Evolutionary conservation across 2,797 vertebrate genomes (phyloP).

Genomic region (Eulemur albifrons): DNA sequence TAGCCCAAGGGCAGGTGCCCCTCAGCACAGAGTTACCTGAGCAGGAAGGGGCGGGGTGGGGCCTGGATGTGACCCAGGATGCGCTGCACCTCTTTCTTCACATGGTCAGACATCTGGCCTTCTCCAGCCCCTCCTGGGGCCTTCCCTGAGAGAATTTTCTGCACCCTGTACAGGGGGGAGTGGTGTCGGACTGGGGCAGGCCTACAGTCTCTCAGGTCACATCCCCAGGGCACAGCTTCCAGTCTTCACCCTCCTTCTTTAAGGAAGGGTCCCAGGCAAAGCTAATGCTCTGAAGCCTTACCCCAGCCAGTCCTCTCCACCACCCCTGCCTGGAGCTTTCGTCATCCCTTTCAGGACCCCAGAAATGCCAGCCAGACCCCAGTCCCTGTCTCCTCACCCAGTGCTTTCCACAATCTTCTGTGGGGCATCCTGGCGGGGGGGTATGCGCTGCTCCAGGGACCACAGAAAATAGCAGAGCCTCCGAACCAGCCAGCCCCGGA

Average conservation of each 20-base stretch:
- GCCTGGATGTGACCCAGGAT: constrained; percentile 87
- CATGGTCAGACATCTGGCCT: neutral
- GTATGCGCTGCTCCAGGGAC: constrained; percentile 85
- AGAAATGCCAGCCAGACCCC: neutral
- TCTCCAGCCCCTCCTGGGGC: accelerated
- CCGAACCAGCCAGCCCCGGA: constrained; percentile 94
- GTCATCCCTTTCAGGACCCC: neutral
- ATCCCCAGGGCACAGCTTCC: neutral
- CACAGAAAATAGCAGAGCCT: constrained; percentile 90
- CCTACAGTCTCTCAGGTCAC: neutral
- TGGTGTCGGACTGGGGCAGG: neutral
- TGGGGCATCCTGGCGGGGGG: constrained; percentile 74
- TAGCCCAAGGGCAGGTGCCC: neutral
- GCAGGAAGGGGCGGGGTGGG: constrained; percentile 83
- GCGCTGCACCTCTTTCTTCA: constrained; percentile 78
- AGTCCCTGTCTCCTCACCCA: constrained; percentile 83
- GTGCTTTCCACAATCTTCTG: constrained; percentile 83
- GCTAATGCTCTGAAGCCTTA: neutral
- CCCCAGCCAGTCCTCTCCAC: neutral
- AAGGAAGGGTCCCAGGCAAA: neutral
- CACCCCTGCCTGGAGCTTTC: neutral
- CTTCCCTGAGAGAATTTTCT: neutral
- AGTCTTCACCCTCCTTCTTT: neutral
- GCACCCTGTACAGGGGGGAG: constrained; percentile 67
- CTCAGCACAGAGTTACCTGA: constrained; percentile 83